Percentiles rank a stretch among this genome's conserved stretches.
These are phyloP conservation scores for Polylopha cassiicola DNA, from an alignment of 2,888 invertebrate genomes.

Conservation along the genomic window DNA sequence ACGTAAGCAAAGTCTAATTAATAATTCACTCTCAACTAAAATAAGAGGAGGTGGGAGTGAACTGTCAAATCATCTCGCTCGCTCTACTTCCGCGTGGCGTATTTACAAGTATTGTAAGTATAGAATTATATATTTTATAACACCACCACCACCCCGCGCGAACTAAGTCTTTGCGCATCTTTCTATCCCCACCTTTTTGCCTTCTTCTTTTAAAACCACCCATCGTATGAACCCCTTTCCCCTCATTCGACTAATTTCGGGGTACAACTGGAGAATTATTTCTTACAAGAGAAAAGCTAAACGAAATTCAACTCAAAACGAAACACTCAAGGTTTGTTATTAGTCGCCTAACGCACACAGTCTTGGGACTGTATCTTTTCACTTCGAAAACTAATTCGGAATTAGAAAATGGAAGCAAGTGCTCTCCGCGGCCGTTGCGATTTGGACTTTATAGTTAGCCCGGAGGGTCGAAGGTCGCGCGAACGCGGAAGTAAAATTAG, in stretches of 20 bases:
- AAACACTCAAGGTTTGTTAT: conserved; percentile 40
- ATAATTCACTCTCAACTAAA: conserved; percentile 1
- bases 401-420: conserved; percentile 75
- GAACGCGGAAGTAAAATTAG: conserved; percentile 55
- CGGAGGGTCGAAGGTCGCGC: conserved; percentile 35
- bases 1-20: conserved; percentile 6
- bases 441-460: conserved; percentile 24
- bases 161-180: conserved; percentile 78
- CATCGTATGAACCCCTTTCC: conserved; percentile 75
- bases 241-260: conserved; percentile 78
- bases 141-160: conserved; percentile 65
- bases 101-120: conserved; percentile 79
- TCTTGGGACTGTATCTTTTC: conserved; percentile 77
- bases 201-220: conserved; percentile 77
- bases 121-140: conserved; percentile 79
- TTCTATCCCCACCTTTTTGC: conserved; percentile 77
- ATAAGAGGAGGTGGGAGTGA: conserved; percentile 20
- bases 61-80: conserved; percentile 45
- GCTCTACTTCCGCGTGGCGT: conserved; percentile 72
- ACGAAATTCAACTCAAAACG: conserved; percentile 44
- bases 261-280: conserved; percentile 78
- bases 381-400: conserved; percentile 76
- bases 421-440: conserved; percentile 30
- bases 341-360: conserved; percentile 44
- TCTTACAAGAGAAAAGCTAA: conserved; percentile 50